phyloP scores from a whole-genome alignment of 2,888 invertebrate species.

The Adineta ricciae region DNA sequence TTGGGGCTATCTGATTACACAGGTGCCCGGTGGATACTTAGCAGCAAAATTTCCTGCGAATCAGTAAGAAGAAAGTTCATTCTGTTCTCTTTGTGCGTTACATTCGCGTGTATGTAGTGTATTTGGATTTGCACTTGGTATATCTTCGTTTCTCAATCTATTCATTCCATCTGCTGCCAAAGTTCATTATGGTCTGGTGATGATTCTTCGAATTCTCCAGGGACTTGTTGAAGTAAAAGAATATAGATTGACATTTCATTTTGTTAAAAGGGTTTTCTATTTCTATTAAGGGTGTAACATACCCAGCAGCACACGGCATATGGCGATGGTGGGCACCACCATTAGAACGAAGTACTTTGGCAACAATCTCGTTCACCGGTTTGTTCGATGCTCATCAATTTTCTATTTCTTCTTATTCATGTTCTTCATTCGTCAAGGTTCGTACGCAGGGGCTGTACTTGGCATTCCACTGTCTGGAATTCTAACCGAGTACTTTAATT shows the following conservation, averaged over 20 bases:
- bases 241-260: not conserved
- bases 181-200: constrained; percentile 66
- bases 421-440: constrained; percentile 54
- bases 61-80: constrained; percentile 42
- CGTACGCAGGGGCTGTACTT: constrained; percentile 91
- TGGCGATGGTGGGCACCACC: constrained; percentile 99
- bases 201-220: constrained; percentile 78
- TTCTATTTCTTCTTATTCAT: constrained; percentile 1
- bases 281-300: constrained; percentile 76
- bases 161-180: constrained; percentile 81
- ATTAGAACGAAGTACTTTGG: constrained; percentile 83
- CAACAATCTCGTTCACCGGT: constrained; percentile 86
- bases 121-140: constrained; percentile 85
- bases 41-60: constrained; percentile 94
- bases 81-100: constrained; percentile 40
- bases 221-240: constrained; percentile 65
- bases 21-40: constrained; percentile 92
- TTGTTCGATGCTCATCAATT: too few species aligned
- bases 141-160: constrained; percentile 80
- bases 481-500: constrained; percentile 73
- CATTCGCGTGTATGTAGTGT: constrained; percentile 53
- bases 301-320: constrained; percentile 97
- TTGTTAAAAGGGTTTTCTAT: not conserved
- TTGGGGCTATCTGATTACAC: constrained; percentile 92
- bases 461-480: constrained; percentile 85